Percentiles rank a stretch among this genome's conserved stretches.
Evolutionary conservation across 2,797 vertebrate species (phyloP).

Genomic region (Carcharodon carcharias): DNA sequence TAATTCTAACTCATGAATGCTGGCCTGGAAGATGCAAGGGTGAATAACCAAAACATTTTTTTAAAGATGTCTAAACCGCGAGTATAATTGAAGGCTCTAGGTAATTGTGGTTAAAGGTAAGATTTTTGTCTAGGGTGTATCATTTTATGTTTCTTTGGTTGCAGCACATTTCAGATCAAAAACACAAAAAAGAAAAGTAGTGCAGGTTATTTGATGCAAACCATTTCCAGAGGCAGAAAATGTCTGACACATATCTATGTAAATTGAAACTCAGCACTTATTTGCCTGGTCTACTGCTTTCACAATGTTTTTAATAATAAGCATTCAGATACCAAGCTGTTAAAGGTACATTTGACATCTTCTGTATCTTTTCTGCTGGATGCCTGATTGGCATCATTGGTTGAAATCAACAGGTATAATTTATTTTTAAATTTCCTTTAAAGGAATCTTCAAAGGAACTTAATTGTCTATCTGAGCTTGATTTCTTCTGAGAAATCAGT

Average conservation of each 20-base stretch:
- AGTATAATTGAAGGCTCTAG: too few species aligned
- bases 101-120: background rate
- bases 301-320: background rate
- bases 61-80: background rate
- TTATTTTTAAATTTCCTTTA: background rate
- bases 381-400: background rate
- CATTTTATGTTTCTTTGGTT: background rate
- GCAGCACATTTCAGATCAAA: background rate
- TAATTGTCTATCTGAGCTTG: background rate
- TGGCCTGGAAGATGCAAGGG: constrained; percentile 45
- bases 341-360: background rate
- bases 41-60: constrained; percentile 14
- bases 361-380: background rate
- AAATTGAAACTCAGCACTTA: background rate
- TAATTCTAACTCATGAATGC: constrained; percentile 50
- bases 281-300: background rate
- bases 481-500: background rate
- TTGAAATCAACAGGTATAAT: background rate
- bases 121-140: background rate
- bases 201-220: background rate
- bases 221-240: background rate
- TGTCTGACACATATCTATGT: background rate
- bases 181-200: background rate
- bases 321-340: background rate
- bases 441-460: background rate